Evolutionary conservation across 2,113 vertebrate genomes (phyloP), one percentile per base, ranked within the genome.

Genomic region (Indri indri): DNA sequence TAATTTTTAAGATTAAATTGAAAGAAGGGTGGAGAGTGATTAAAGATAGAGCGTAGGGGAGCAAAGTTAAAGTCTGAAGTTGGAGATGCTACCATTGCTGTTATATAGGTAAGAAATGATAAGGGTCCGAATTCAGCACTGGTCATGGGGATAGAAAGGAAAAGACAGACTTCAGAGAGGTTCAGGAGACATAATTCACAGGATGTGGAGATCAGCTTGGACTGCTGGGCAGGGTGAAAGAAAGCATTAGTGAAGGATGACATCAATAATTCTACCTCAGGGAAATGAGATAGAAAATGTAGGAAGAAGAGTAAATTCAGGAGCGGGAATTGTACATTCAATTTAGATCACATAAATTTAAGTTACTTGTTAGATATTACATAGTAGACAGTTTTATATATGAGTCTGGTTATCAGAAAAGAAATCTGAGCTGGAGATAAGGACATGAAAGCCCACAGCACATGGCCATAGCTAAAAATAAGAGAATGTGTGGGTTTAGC

Each of bases 1-100:
- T 93, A 86, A 86, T 80, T 85, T 84, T 89, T 74, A 79, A 83
- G 37, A 76, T 88, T 71, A 92, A 66, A n/a, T 34, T 84, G 42
- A n/a, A 30, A 86, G n/a, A 14, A 94, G 22, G 2, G 3, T 92
- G 23, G 8, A 81, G 18, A 63, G 22, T 61, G 11, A 54, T 81
- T 68, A 40, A 89, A 59, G 47, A 18, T 32, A 92, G 5, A 80
- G 52, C 50, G 1, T 66, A 94, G 34, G 37, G 20, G 2, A 84
- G 3, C 27, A 88, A 61, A 95, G 70, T 30, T 65, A 88, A 97
- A 86, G 45, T 5, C 16, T 91, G 34, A 80, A 22, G 11, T 76
- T 96, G 68, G 22, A 86, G 50, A 68, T n/a, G 9, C 84, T 54
- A 8, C 4, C 9, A 79, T 71, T 92, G 27, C 50, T 23, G 68